These are phyloP conservation scores for Coleophora flavipennella DNA, from an alignment of 2,888 invertebrate species.

Conservation along the genomic window DNA sequence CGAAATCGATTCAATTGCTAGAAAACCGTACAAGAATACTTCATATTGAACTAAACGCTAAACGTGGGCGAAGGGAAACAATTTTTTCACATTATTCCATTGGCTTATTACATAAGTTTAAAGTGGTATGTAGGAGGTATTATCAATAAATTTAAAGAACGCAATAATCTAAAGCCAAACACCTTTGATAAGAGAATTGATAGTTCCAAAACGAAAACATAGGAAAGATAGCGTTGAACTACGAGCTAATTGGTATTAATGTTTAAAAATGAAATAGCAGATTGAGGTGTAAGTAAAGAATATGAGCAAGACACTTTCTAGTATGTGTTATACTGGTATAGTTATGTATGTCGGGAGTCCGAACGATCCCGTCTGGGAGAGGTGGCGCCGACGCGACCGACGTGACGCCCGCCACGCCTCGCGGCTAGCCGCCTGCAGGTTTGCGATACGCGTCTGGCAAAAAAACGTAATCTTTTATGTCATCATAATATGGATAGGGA, in stretches of 20 bases:
- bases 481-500: constrained; percentile 7
- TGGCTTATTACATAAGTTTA: neutral
- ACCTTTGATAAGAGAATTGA: constrained; percentile 3
- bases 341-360: constrained; percentile 8
- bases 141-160: constrained; percentile 3
- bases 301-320: too few relatives aligned
- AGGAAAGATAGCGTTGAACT: neutral
- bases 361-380: constrained; percentile 45
- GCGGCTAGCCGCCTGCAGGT: constrained; percentile 31
- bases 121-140: neutral
- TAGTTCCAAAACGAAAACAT: constrained; percentile 1
- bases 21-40: constrained; percentile 7
- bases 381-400: constrained; percentile 59
- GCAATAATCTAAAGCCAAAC: constrained; percentile 5
- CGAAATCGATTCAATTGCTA: constrained; percentile 16
- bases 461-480: constrained; percentile 25
- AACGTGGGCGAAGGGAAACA: constrained; percentile 2
- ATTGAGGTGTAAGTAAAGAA: too few relatives aligned
- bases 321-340: too few relatives aligned
- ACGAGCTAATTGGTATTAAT: too few relatives aligned
- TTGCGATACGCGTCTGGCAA: constrained; percentile 37
- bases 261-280: too few relatives aligned
- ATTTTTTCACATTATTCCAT: neutral
- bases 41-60: constrained; percentile 1
- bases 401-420: constrained; percentile 62